Conservation (phyloP, 2,113 vertebrate species). For the Crotalus viridis region DNA sequence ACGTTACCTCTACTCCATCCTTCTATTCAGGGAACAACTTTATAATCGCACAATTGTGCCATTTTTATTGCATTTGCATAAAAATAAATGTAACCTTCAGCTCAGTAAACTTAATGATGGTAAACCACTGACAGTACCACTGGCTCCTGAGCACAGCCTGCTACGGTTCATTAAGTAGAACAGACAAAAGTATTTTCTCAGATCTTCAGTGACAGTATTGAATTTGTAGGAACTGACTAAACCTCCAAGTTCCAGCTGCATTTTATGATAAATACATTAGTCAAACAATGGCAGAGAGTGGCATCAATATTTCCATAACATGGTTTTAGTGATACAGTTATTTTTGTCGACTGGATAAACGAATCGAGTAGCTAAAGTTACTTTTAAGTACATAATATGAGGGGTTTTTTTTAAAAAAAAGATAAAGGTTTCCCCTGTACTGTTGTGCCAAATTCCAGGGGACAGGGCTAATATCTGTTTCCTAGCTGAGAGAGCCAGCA, state of each 20-base stretch:
- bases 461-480: neutral
- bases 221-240: constrained; percentile 13
- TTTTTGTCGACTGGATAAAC: constrained; percentile 33
- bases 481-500: neutral
- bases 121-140: neutral
- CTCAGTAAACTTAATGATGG: constrained; percentile 8
- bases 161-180: constrained; percentile 28
- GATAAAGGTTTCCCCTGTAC: neutral
- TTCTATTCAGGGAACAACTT: neutral
- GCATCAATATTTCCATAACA: constrained; percentile 13
- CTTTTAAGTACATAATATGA: neutral
- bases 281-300: constrained; percentile 33
- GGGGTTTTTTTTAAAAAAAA: neutral
- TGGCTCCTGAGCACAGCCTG: constrained; percentile 9
- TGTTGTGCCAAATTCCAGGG: neutral
- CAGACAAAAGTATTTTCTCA: constrained; percentile 24
- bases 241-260: constrained; percentile 26
- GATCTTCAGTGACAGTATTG: constrained; percentile 27
- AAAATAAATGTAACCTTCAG: constrained; percentile 15
- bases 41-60: neutral
- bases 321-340: neutral
- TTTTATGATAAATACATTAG: constrained; percentile 32
- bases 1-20: neutral
- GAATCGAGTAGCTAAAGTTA: constrained; percentile 29
- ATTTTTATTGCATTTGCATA: constrained; percentile 14